Evolutionary conservation across 2,888 invertebrate species (phyloP), one percentile per base, ranked within the genome.

Genomic region (Caenorhabditis becei): DNA sequence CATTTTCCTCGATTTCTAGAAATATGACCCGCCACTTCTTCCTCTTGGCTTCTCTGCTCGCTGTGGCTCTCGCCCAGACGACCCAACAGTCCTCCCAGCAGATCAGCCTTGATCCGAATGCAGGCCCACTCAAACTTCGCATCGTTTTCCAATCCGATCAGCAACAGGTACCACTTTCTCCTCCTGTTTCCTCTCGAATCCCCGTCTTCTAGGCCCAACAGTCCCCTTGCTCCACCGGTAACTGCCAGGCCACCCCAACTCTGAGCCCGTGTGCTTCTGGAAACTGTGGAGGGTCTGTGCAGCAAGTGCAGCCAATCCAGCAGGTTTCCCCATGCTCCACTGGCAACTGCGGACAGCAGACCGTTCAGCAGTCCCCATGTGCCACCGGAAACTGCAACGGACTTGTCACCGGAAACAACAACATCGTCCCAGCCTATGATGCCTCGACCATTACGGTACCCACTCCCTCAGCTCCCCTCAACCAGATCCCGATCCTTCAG

Each of bases 141-240:
- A 74, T 80, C n/a, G 80, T 79, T 18, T 79, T 79, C 56, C 78
- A 79, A 67, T 44, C 78, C 18, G 78, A 79, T 41, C 65, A 79
- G 14, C 61, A 20, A 24, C 75, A 67, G 66, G 78, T 78, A 66
- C 7, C 32, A 32, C 10, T 32, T 4, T 23, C 20, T 1, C 37
- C 14, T 26, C 18, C 49, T 16, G 14, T 49, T 54, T 20, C 41
- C 14, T n/a, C 26, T 59, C 8, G 18, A 47, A 44, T 11, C 16
- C 44, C 0, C 26, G 37, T 23, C 14, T 5, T 67, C 28, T 18
- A 65, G 59, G 56, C 28, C 14, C 77, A 63, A 62, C 63, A 63
- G 20, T 23, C 72, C 32, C 61, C 61, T 8, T 65, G 66, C 54
- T 37, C 66, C 26, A 56, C 66, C 26, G 66, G 66, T 24, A 67